Conservation (phyloP, 2,797 vertebrate genomes). For the Gallinago stenura region DNA sequence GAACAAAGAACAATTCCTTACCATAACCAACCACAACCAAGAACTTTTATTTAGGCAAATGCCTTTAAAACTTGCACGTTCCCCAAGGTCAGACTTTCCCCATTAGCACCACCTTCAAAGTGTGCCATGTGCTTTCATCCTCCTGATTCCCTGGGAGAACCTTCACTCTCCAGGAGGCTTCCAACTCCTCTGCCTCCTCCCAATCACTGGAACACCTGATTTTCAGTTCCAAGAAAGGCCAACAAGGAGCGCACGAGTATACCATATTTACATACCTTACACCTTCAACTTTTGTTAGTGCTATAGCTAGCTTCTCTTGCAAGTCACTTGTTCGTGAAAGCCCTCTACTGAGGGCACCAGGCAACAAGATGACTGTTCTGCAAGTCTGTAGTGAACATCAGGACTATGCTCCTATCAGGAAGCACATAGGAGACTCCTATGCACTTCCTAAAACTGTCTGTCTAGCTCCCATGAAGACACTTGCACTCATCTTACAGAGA, state of each 20-base stretch:
- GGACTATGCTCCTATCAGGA: rapidly evolving
- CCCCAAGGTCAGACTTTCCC: background rate
- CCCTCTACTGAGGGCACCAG: background rate
- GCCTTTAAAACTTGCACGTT: background rate
- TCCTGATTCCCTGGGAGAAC: background rate
- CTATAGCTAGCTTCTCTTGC: background rate
- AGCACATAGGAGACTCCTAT: rapidly evolving
- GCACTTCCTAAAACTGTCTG: background rate
- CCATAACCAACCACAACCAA: background rate
- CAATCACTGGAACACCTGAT: background rate
- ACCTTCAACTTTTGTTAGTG: background rate
- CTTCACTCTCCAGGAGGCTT: background rate
- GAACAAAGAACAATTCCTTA: background rate
- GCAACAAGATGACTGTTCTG: background rate
- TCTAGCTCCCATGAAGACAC: background rate
- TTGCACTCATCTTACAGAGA: background rate
- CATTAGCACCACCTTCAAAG: background rate
- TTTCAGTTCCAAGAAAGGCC: background rate
- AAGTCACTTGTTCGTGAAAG: background rate
- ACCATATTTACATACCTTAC: rapidly evolving
- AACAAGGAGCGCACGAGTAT: background rate
- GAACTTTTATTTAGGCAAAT: background rate
- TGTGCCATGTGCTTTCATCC: rapidly evolving
- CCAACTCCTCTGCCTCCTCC: background rate
- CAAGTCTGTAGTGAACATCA: background rate